Conservation (phyloP, 2,888 invertebrate species). For the Copidosoma aretas region DNA sequence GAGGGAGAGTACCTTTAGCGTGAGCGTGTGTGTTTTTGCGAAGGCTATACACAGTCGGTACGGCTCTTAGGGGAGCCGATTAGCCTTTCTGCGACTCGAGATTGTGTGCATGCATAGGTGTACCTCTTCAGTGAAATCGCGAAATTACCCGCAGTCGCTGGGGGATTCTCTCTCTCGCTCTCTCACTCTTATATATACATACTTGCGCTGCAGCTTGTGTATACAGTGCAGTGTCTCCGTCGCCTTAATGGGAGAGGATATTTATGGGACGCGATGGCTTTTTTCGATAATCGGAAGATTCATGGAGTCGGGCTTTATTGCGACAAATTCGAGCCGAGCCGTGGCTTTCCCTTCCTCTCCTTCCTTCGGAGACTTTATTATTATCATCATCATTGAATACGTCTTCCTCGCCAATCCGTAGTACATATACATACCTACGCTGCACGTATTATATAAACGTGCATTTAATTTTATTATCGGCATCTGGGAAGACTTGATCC, state of each 20-base stretch:
- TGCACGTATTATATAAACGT: neutral
- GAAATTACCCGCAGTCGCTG: constrained; percentile 1
- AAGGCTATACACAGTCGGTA: constrained; percentile 9
- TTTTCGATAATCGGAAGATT: constrained; percentile 16
- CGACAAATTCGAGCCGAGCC: constrained; percentile 15
- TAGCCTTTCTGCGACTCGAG: constrained; percentile 4
- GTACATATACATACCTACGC: neutral
- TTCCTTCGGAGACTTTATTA: neutral
- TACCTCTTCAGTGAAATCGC: constrained; percentile 1
- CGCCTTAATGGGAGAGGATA: neutral
- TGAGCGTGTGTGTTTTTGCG: constrained; percentile 2
- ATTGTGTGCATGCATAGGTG: no score
- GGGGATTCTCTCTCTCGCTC: neutral
- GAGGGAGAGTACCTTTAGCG: constrained; percentile 4
- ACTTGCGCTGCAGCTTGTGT: neutral
- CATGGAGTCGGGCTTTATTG: constrained; percentile 1
- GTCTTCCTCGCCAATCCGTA: neutral
- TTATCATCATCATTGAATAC: neutral
- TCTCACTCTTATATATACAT: no score
- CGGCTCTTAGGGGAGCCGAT: constrained; percentile 17
- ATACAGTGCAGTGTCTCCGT: neutral
- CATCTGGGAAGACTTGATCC: no score
- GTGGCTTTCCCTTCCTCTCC: no score
- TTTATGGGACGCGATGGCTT: constrained; percentile 13
- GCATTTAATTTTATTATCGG: no score